Conservation (phyloP, 2,113 vertebrate genomes). For the Carettochelys insculpta region DNA sequence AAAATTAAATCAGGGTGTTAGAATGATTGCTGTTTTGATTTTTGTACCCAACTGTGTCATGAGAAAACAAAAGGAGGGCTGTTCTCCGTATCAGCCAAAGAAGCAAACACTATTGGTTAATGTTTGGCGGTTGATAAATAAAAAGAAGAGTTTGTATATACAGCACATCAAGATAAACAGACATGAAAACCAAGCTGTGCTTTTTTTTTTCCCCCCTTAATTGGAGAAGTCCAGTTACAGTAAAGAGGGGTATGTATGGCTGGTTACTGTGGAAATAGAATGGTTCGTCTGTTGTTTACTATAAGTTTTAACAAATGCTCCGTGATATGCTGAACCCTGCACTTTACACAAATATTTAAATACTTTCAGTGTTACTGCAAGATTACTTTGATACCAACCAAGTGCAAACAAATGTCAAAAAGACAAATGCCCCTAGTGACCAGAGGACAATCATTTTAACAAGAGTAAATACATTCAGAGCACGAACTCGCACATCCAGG, state of each 20-base stretch:
- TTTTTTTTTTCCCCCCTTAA: not conserved
- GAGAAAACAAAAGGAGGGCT: not conserved
- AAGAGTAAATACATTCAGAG: not conserved
- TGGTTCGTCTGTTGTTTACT: not conserved
- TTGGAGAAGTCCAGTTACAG: not conserved
- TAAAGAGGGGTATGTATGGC: not conserved
- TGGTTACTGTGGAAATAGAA: not conserved
- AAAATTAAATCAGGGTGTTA: not conserved
- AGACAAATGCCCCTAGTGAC: not conserved
- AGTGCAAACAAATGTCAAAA: not conserved
- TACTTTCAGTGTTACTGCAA: not conserved
- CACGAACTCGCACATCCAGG: rapidly evolving
- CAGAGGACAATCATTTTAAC: not conserved
- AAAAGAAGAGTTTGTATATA: not conserved
- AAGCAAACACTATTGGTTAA: not conserved
- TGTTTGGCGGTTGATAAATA: rapidly evolving
- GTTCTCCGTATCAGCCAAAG: not conserved
- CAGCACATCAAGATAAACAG: not conserved
- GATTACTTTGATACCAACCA: not conserved
- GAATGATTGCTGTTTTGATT: not conserved
- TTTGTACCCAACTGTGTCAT: rapidly evolving
- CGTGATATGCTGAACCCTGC: not conserved
- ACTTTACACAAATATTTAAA: constrained; percentile 2
- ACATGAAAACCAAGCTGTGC: not conserved
- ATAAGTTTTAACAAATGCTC: not conserved